Base-by-base conservation (phyloP, 1,140 invertebrate species). In the Rhyacophila brunnea region DNA sequence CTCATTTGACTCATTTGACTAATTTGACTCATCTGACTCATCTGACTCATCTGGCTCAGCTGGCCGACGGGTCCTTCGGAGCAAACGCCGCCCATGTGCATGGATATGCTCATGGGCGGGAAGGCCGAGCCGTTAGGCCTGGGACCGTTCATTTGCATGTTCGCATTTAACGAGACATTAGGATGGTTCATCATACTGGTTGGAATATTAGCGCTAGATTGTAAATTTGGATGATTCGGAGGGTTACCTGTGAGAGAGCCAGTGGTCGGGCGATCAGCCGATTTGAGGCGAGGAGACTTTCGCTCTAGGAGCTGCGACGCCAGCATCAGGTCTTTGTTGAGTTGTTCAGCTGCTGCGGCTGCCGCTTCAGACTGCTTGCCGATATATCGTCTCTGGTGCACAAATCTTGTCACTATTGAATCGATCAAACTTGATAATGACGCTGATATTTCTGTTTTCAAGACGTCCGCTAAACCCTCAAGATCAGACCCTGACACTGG, bases 361-460 rank as follows among this genome's bases (percentile, higher is more conserved):
- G 85, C 84, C 17, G 82, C 84, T 66, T 91, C 88, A 40, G 84
- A 84, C 68, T 90, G 87, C 70, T 92, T 92, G 43, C 84, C 85
- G 53, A 87, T 78, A 62, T 87, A 85, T 62, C 87, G 81, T 54
- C 87, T 82, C 68, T 91, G 90, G 62, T 93, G 90, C 36, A 92
- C 83, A 69, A 92, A 94, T 61, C 91, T 84, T 11, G 86, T 86
- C 42, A 96, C 83, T 48, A 95, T 91, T 7, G 87, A 90, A 74
- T 96, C 94, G 58, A 96, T 92, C n/a, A 95, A 78, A 56, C 87
- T 89, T 4, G 87, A 85, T 40, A 95, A 71, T 4, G 89, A 92
- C 49, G 91, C 85, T 11, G 88, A 89, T 55, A 96, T 90, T 80
- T 96, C 93, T 34, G 85, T 87, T 77, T 96, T 96, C 1, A 96